Percentiles rank a stretch among this genome's conserved stretches.
Conservation (phyloP, 2,888 invertebrate species). For the Magallana nippona region DNA sequence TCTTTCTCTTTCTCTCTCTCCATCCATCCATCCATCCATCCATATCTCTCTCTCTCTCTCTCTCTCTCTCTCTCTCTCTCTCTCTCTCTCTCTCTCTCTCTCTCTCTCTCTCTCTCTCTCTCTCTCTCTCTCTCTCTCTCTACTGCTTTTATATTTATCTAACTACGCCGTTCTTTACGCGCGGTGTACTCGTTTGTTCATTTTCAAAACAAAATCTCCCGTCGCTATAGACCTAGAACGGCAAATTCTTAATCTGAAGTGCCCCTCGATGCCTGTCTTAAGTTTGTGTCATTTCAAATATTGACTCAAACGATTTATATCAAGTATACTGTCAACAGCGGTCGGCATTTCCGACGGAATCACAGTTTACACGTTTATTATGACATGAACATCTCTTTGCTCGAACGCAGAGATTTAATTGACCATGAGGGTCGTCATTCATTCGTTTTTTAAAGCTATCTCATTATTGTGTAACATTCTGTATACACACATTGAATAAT, state of each 20-base stretch:
- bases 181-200: too few relatives aligned
- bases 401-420: too few relatives aligned
- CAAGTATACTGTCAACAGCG: background rate
- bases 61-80: background rate
- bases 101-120: background rate
- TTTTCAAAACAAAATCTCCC: background rate
- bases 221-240: background rate
- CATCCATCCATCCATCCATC: too few relatives aligned
- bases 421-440: too few relatives aligned
- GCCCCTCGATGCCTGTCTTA: background rate
- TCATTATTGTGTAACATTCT: background rate
- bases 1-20: background rate
- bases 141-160: background rate
- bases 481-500: too few relatives aligned
- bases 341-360: background rate
- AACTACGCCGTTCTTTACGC: background rate
- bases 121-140: background rate
- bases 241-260: background rate
- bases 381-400: too few relatives aligned
- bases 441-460: background rate
- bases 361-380: background rate
- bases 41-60: background rate
- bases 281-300: conserved; percentile 33
- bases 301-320: conserved; percentile 27
- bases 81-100: background rate